Evolutionary conservation across 2,113 vertebrate genomes (phyloP).

Genomic region (Coptodon rendalli): DNA sequence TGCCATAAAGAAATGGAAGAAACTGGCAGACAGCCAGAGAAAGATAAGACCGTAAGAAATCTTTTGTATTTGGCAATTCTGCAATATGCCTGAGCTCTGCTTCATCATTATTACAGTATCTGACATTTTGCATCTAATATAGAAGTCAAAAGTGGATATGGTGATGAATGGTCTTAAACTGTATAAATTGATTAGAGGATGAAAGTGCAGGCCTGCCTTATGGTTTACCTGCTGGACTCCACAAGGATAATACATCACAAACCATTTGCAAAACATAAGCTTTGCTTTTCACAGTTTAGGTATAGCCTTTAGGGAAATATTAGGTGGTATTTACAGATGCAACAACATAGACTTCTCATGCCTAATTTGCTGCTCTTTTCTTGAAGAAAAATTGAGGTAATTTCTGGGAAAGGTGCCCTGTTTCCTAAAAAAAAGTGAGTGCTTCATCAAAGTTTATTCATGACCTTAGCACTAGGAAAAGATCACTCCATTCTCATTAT

Average conservation of each 20-base stretch:
- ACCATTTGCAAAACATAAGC: slow-evolving; percentile 49
- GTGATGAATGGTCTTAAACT: slow-evolving; percentile 54
- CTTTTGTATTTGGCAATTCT: slow-evolving; percentile 48
- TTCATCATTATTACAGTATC: slow-evolving; percentile 50
- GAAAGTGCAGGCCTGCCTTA: slow-evolving; percentile 27
- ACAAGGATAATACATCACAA: slow-evolving; percentile 41
- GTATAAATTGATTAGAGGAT: slow-evolving; percentile 51
- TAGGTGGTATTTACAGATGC: slow-evolving; percentile 46
- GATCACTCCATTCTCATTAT: background rate
- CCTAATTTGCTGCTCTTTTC: slow-evolving; percentile 32
- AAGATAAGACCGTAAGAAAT: slow-evolving; percentile 37
- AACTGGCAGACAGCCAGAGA: slow-evolving; percentile 30
- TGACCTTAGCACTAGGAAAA: background rate
- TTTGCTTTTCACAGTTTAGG: slow-evolving; percentile 25
- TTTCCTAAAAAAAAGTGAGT: background rate
- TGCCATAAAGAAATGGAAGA: background rate
- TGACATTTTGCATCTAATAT: slow-evolving; percentile 58
- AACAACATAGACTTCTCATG: slow-evolving; percentile 16
- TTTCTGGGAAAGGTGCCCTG: background rate
- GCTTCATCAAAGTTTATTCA: slow-evolving; percentile 23
- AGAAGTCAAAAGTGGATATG: slow-evolving; percentile 50
- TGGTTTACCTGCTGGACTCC: slow-evolving; percentile 46
- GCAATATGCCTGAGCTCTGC: slow-evolving; percentile 45
- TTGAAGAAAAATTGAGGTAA: slow-evolving; percentile 28
- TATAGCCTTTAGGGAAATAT: slow-evolving; percentile 42